These are phyloP conservation scores for Himalopsyche anomala DNA, from an alignment of 2,888 invertebrate species.

Conservation along the genomic window DNA sequence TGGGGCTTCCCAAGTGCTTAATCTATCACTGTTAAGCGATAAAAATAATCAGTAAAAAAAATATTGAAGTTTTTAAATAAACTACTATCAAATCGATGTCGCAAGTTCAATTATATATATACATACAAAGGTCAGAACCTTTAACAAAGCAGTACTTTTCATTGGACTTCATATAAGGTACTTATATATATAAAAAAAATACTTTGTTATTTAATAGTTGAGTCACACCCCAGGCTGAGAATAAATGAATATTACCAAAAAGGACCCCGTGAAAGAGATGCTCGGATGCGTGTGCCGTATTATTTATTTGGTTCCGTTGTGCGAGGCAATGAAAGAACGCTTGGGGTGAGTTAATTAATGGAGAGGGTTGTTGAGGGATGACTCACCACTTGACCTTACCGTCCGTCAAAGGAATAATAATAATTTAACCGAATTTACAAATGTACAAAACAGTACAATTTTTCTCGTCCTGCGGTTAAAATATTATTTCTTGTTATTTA, in stretches of 20 bases:
- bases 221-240: constrained; percentile 4
- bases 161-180: not conserved
- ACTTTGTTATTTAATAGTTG: constrained; percentile 4
- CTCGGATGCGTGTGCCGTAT: constrained; percentile 28
- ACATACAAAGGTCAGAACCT: too few species aligned
- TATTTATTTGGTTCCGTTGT: constrained; percentile 32
- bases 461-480: constrained; percentile 3
- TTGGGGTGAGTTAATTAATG: constrained; percentile 32
- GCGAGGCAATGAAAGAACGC: constrained; percentile 11
- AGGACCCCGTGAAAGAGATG: not conserved
- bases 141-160: not conserved
- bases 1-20: too few species aligned
- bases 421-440: constrained; percentile 31
- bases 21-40: too few species aligned
- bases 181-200: not conserved
- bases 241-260: constrained; percentile 31
- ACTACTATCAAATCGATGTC: too few species aligned
- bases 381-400: constrained; percentile 39
- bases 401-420: constrained; percentile 31
- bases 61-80: too few species aligned
- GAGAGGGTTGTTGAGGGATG: constrained; percentile 19
- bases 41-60: too few species aligned
- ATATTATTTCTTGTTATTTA: not conserved
- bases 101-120: too few species aligned
- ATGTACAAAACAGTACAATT: not conserved